A percentile compares a stretch with the other conserved stretches of the same genome.
Evolutionary conservation across 2,797 vertebrate species (phyloP).

Genomic region (Danio albolineatus): DNA sequence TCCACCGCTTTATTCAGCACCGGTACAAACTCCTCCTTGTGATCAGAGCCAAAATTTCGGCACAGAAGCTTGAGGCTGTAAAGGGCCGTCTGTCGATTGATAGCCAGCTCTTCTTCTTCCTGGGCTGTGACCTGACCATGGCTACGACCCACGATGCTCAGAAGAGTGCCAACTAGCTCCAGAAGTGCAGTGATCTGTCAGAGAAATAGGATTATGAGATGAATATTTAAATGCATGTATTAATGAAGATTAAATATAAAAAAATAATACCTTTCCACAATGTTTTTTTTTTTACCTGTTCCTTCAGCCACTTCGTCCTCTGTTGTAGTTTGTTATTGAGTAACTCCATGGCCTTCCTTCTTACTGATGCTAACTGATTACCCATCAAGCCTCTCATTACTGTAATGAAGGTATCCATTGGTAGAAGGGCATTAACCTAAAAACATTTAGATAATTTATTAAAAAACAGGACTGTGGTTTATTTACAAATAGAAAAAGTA

Average conservation of each 20-base stretch:
- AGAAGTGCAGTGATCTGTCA: slow-evolving; percentile 83
- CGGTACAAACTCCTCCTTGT: slow-evolving; percentile 80
- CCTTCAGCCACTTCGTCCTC: slow-evolving; percentile 78
- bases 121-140: slow-evolving; percentile 52
- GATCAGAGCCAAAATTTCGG: slow-evolving; percentile 84
- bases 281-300: slow-evolving; percentile 75
- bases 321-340: slow-evolving; percentile 94
- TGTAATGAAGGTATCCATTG: slow-evolving; percentile 89
- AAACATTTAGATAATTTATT: background rate
- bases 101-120: slow-evolving; percentile 83
- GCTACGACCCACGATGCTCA: slow-evolving; percentile 78
- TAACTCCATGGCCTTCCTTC: slow-evolving; percentile 95
- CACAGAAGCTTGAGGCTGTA: slow-evolving; percentile 95
- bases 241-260: background rate
- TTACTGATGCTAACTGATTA: slow-evolving; percentile 86
- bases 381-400: slow-evolving; percentile 89
- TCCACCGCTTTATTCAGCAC: slow-evolving; percentile 81
- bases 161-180: slow-evolving; percentile 82
- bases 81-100: slow-evolving; percentile 95
- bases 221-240: slow-evolving; percentile 1
- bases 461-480: background rate
- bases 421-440: slow-evolving; percentile 91
- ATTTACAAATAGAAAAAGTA: background rate
- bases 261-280: too few relatives aligned
- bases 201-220: background rate